These are phyloP conservation scores for Scophthalmus maximus DNA, from an alignment of 2,113 vertebrate genomes.

Conservation along the genomic window DNA sequence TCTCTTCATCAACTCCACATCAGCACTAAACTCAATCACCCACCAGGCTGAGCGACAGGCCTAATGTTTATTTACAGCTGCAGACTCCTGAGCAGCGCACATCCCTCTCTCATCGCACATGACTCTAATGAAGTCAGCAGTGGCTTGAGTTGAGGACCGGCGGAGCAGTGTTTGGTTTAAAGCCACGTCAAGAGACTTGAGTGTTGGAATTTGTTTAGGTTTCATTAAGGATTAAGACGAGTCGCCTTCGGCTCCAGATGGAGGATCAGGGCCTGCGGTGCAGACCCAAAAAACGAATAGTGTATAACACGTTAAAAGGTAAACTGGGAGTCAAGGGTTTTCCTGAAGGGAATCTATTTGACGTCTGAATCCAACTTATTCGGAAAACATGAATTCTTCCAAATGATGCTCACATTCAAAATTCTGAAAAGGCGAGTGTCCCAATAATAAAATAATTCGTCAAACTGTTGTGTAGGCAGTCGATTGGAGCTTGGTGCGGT, in stretches of 20 bases:
- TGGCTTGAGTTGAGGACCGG: constrained; percentile 26
- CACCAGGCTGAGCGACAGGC: constrained; percentile 50
- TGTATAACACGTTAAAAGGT: no score
- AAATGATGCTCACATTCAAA: no score
- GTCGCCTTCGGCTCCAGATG: constrained; percentile 21
- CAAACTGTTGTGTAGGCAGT: no score
- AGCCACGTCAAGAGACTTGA: constrained; percentile 17
- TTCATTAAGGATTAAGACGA: constrained; percentile 34
- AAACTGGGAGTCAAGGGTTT: no score
- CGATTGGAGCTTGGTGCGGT: no score
- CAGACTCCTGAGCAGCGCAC: constrained; percentile 11
- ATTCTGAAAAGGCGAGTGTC: no score
- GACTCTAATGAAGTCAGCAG: constrained; percentile 47
- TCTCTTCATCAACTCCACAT: constrained; percentile 55
- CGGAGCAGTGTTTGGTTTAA: constrained; percentile 19
- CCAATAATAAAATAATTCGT: no score
- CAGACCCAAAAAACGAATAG: no score
- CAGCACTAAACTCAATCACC: constrained; percentile 65
- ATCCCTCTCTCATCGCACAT: constrained; percentile 16
- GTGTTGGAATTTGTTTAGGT: constrained; percentile 35
- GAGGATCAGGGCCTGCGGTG: neutral
- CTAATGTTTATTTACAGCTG: constrained; percentile 64
- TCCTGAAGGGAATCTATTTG: no score
- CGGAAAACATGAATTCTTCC: no score
- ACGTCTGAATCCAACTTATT: no score